Base-by-base conservation (phyloP, 2,888 invertebrate genomes). In the Nomada hirtipes region DNA sequence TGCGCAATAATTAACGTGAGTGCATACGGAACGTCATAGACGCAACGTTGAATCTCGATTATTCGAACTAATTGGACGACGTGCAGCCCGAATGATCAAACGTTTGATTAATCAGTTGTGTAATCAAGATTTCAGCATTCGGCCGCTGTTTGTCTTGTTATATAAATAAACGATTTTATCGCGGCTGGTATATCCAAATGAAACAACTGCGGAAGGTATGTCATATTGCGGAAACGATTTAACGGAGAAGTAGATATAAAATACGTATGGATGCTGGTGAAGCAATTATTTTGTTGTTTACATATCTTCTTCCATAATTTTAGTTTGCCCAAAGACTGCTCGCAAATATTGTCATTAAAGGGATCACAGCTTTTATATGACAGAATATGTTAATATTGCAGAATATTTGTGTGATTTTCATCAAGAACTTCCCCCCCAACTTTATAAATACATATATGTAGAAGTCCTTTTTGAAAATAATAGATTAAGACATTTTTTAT, bases 101-200 rank as follows among this genome's bases (percentile, higher is more conserved):
- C 80, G 73, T 79, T 79, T 73, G 73, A 81, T 73, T 72, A 79
- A 80, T 80, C 71, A 61, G 70, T 67, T 71, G 65, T 70, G 79
- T 78, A 78, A 79, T 79, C 79, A 71, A 63, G 60, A 61, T 53
- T 80, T 55, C 29, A 26, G 20, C 70, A 29, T 15, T 13, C n/a
- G 26, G 15, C 23, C 47, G 13, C 20, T 29, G 50, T 67, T 79
- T 71, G 65, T 60, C 13, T 36, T 65, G 60, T 67, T 76, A 55
- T 13, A 76, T 79, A 67, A 80, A 79, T 50, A 55, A 65, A 65
- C 73, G 73, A 65, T 42, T 57, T 26, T 23, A 4, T 47, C 4
- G 18, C 10, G 2, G 23, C 20, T 36, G 4, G 11, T 26, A 26
- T n/a, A 42, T 20, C n/a, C 13, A 29, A 42, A 20, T n/a, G 50